Conservation (phyloP, 1,140 invertebrate genomes). For the Pantala flavescens region DNA sequence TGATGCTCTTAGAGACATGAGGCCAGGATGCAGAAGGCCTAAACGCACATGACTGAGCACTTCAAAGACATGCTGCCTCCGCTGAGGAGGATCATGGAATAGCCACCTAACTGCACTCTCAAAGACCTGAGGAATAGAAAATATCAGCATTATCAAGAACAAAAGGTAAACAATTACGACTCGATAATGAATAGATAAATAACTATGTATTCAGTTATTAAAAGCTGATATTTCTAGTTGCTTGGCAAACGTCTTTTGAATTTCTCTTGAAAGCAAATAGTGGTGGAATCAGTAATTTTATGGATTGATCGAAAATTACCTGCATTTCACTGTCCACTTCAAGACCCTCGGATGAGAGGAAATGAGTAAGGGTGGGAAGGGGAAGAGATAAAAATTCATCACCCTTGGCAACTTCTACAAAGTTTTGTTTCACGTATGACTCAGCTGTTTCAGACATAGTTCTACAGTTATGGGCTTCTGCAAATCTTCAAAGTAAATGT, state of each 20-base stretch:
- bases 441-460: slow-evolving; percentile 69
- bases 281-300: not conserved
- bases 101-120: slow-evolving; percentile 86
- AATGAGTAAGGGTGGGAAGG: slow-evolving; percentile 64
- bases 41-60: slow-evolving; percentile 74
- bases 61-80: slow-evolving; percentile 77
- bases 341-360: slow-evolving; percentile 78
- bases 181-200: too few relatives aligned
- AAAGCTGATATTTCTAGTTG: too few relatives aligned
- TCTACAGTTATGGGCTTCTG: slow-evolving; percentile 79
- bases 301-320: slow-evolving; percentile 38
- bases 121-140: slow-evolving; percentile 53
- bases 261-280: too few relatives aligned
- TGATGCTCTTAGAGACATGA: not conserved
- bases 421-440: slow-evolving; percentile 78
- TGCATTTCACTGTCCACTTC: slow-evolving; percentile 86
- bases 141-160: slow-evolving; percentile 15
- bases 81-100: slow-evolving; percentile 63
- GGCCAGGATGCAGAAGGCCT: slow-evolving; percentile 52
- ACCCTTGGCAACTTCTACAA: slow-evolving; percentile 69
- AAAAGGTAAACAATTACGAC: slow-evolving; percentile 4
- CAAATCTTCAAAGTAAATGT: slow-evolving; percentile 55
- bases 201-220: too few relatives aligned
- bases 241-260: too few relatives aligned
- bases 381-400: slow-evolving; percentile 85